Evolutionary conservation across 2,113 vertebrate species (phyloP).

Genomic region (Crotophaga sulcirostris): DNA sequence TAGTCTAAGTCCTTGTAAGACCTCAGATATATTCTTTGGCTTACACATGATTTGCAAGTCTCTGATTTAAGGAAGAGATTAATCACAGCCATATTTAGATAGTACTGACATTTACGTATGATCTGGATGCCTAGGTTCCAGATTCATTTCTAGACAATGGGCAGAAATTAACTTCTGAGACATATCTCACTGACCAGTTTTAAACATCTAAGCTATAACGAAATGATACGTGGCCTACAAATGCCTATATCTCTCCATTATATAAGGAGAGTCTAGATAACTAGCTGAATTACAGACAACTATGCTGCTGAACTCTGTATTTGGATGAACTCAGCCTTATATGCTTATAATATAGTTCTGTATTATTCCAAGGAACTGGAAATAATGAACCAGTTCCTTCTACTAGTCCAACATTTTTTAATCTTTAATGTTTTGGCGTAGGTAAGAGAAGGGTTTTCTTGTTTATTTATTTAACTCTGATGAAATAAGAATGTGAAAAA

Average conservation of each 20-base stretch:
- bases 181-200: not conserved
- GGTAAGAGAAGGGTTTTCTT: not conserved
- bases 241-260: not conserved
- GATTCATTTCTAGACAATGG: not conserved
- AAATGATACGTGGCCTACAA: not conserved
- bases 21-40: not conserved
- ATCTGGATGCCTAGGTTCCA: not conserved
- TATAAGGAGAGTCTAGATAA: not conserved
- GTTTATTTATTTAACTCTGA: not conserved
- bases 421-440: not conserved
- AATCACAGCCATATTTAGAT: not conserved
- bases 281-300: not conserved
- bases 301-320: not conserved
- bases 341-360: not conserved
- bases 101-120: not conserved
- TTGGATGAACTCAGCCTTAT: not conserved
- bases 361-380: not conserved
- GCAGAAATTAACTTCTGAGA: not conserved
- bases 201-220: not conserved
- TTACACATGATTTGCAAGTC: not conserved
- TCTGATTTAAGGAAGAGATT: not conserved
- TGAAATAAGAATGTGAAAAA: not conserved
- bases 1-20: not conserved
- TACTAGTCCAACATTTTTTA: not conserved
- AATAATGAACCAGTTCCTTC: not conserved